Conservation (phyloP, 2,113 vertebrate species). For the Aix galericulata region DNA sequence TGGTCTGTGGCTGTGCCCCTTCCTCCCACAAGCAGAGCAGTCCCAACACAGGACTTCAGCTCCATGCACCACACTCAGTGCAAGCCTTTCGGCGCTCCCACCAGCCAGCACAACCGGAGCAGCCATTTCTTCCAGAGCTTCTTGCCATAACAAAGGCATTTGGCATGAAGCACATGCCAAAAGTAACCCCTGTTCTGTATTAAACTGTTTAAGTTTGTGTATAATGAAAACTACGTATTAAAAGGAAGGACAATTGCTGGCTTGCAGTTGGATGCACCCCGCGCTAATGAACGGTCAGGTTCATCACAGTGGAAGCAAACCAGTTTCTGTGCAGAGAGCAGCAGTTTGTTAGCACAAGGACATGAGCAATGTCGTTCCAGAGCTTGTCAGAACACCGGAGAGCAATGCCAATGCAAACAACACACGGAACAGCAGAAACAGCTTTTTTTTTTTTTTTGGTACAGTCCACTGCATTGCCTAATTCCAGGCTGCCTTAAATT, state of each 20-base stretch:
- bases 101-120: background rate
- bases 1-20: no score
- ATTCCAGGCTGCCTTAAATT: background rate
- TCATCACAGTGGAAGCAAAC: background rate
- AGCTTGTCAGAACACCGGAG: background rate
- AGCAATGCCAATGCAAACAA: conserved; percentile 22
- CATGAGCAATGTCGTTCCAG: background rate
- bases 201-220: background rate
- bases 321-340: background rate
- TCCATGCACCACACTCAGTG: fast-evolving
- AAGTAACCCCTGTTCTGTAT: background rate
- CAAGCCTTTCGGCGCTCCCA: background rate
- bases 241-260: background rate
- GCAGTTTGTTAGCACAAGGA: background rate
- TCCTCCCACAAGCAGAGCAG: no score
- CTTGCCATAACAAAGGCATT: background rate
- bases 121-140: background rate
- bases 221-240: background rate
- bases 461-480: background rate
- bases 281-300: fast-evolving
- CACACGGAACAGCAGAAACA: background rate
- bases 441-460: background rate
- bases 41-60: background rate
- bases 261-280: background rate
- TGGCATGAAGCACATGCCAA: background rate